Percentiles rank a stretch among this genome's conserved stretches.
phyloP scores from a whole-genome alignment of 2,797 vertebrate species.

The Phrynocephalus vlangalii region DNA sequence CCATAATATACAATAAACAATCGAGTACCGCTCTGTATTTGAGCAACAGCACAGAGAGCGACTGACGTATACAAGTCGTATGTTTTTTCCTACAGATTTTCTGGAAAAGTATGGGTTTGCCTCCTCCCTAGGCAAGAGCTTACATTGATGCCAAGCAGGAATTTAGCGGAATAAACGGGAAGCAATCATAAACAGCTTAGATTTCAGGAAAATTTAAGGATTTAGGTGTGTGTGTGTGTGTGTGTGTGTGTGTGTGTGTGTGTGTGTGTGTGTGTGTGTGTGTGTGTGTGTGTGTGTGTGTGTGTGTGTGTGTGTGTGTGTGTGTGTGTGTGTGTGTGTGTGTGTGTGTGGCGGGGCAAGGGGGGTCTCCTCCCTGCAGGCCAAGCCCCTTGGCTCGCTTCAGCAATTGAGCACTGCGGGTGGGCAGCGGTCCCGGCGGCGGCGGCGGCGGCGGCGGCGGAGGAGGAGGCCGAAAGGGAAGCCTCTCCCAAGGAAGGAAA shows the following conservation, averaged over 20 bases:
- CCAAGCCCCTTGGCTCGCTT: background rate
- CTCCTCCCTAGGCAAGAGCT: background rate
- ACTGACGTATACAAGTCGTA: background rate
- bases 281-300: no score
- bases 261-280: no score
- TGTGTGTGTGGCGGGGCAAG: no score
- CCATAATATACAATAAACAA: background rate
- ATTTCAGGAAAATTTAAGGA: background rate
- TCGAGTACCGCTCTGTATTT: background rate
- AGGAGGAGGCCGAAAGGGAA: background rate
- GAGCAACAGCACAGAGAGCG: background rate
- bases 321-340: no score
- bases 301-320: no score
- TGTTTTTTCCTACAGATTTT: background rate
- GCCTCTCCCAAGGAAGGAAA: background rate
- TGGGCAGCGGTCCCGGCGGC: no score
- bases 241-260: no score
- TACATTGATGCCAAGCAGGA: no score
- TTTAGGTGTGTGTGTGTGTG: no score
- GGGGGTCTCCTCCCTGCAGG: background rate
- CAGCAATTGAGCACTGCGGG: conserved; percentile 3
- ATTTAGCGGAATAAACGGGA: background rate
- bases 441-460: no score
- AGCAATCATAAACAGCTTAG: background rate
- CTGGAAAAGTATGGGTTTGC: background rate